A percentile compares a stretch with the other conserved stretches of the same genome.
Conservation (phyloP, 2,797 vertebrate species). For the Pangasius larnaudii region DNA sequence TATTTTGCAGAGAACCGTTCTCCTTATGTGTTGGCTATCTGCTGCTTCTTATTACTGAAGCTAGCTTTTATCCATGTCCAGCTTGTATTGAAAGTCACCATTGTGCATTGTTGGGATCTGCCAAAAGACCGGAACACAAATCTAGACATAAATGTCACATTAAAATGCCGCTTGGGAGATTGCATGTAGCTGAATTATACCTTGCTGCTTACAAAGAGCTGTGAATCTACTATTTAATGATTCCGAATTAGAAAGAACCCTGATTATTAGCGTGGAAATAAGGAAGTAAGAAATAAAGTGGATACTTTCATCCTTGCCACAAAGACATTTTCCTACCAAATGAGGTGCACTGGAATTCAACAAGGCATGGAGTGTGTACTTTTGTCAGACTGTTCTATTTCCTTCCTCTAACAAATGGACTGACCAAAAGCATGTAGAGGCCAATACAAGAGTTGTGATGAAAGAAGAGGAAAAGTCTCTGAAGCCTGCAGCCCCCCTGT, state of each 20-base stretch:
- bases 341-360: conserved; percentile 38
- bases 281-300: neutral
- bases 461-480: conserved; percentile 53
- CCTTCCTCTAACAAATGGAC: conserved; percentile 56
- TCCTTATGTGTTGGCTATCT: conserved; percentile 85
- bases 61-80: conserved; percentile 90
- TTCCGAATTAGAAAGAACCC: neutral
- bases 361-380: conserved; percentile 33
- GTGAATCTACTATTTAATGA: neutral
- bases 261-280: conserved; percentile 8
- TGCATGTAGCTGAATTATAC: conserved; percentile 25
- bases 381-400: conserved; percentile 44
- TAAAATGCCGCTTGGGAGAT: conserved; percentile 51
- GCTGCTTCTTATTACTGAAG: conserved; percentile 86
- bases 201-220: conserved; percentile 12
- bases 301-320: conserved; percentile 20
- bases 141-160: conserved; percentile 68
- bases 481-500: conserved; percentile 39
- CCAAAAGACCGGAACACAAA: conserved; percentile 70
- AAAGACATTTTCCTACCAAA: conserved; percentile 32
- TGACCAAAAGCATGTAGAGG: conserved; percentile 54
- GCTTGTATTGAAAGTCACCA: conserved; percentile 81
- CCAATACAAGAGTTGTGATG: conserved; percentile 56
- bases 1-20: conserved; percentile 87
- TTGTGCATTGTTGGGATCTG: conserved; percentile 82